Conservation (phyloP, 2,113 vertebrate species). For the Gambusia holbrooki region DNA sequence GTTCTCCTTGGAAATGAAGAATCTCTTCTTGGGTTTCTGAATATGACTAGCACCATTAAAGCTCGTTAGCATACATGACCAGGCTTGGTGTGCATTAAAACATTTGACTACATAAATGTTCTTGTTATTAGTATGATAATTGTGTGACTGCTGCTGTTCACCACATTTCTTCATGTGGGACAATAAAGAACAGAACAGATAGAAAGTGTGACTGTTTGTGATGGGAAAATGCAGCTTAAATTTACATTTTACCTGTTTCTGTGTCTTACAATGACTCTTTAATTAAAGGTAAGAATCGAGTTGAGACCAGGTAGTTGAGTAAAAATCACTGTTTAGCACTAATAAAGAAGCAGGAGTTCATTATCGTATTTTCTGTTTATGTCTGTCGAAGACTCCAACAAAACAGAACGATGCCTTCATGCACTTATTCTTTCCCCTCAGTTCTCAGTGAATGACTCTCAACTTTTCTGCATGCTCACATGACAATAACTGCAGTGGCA, state of each 20-base stretch:
- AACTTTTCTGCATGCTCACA: conserved; percentile 17
- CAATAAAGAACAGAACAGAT: too few species aligned
- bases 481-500: conserved; percentile 36
- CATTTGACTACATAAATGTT: too few species aligned
- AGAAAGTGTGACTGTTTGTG: too few species aligned
- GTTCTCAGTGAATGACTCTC: conserved; percentile 30
- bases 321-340: conserved; percentile 28
- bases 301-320: conserved; percentile 5
- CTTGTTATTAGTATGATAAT: too few species aligned
- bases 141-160: too few species aligned
- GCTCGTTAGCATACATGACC: too few species aligned
- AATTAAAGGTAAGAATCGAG: conserved; percentile 2
- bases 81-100: too few species aligned
- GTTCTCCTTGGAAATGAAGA: too few species aligned
- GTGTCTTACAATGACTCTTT: not conserved
- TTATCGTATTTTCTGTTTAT: conserved; percentile 42
- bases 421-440: not conserved
- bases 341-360: conserved; percentile 18
- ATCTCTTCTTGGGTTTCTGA: too few species aligned
- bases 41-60: too few species aligned
- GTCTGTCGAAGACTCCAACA: conserved; percentile 8
- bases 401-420: not conserved
- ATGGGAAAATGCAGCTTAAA: not conserved
- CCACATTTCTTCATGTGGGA: too few species aligned
- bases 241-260: not conserved